Conservation (phyloP, 2,888 invertebrate species). For the Sussaba pulchella region DNA sequence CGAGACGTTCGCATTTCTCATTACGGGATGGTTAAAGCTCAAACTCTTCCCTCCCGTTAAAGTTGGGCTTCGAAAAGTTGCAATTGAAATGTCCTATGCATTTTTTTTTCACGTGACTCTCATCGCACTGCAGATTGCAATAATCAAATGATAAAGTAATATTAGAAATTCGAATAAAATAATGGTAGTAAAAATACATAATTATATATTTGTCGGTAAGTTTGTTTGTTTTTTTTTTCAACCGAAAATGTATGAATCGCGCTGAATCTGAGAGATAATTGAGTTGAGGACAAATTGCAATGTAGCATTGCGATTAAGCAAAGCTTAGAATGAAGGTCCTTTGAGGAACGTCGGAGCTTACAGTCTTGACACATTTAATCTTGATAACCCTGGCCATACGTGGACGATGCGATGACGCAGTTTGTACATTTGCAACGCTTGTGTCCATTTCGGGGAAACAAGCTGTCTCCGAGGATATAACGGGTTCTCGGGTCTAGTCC, state of each 20-base stretch:
- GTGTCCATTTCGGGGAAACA: constrained; percentile 38
- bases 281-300: neutral
- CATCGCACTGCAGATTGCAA: neutral
- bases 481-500: constrained; percentile 21
- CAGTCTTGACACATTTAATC: constrained; percentile 39
- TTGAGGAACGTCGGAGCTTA: constrained; percentile 4
- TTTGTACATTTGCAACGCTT: constrained; percentile 15
- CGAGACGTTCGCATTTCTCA: neutral
- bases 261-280: neutral
- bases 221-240: neutral
- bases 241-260: neutral
- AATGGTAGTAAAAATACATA: neutral
- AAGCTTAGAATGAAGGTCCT: constrained; percentile 21
- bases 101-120: neutral
- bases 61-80: neutral
- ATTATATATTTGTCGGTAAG: neutral
- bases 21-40: neutral
- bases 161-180: neutral
- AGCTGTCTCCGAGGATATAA: constrained; percentile 42
- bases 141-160: neutral
- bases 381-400: constrained; percentile 38
- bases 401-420: constrained; percentile 42
- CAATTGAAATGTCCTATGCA: neutral
- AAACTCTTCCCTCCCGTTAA: neutral
- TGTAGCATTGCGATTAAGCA: constrained; percentile 10